Conservation (phyloP, 2,797 vertebrate genomes). For the Coracias cyanogaster region DNA sequence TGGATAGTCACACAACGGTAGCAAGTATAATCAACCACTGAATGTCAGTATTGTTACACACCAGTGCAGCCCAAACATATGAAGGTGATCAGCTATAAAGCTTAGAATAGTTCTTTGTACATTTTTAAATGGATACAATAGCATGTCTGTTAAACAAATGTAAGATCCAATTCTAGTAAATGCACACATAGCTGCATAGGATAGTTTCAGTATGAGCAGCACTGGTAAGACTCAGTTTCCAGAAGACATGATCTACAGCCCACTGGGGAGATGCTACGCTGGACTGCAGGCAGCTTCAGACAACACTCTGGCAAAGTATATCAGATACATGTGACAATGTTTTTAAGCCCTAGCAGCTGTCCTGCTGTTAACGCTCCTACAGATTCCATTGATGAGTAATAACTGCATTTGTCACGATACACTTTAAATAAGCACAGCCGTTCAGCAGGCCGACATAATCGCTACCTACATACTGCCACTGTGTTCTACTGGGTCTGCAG, state of each 20-base stretch:
- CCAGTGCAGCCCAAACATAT: background rate
- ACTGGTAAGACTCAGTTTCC: background rate
- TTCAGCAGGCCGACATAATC: background rate
- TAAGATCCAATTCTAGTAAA: background rate
- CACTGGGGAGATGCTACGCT: background rate
- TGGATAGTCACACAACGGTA: background rate
- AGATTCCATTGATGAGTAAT: background rate
- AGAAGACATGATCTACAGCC: background rate
- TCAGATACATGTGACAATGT: rapidly evolving
- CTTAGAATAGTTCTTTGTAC: constrained; percentile 16
- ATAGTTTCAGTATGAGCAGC: background rate
- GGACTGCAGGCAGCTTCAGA: background rate
- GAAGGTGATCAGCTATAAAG: constrained; percentile 43
- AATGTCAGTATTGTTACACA: constrained; percentile 61
- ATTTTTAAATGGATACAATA: constrained; percentile 32
- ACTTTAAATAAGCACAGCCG: background rate
- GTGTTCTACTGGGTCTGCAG: rapidly evolving
- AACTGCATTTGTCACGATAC: background rate
- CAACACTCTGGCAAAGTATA: rapidly evolving
- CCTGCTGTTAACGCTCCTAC: background rate
- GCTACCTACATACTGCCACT: background rate
- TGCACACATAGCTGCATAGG: background rate
- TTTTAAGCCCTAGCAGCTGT: background rate
- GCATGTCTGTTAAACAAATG: background rate
- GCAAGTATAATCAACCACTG: constrained; percentile 37